Evolutionary conservation across 2,113 vertebrate genomes (phyloP).

Genomic region (Cynopterus brachyotis): DNA sequence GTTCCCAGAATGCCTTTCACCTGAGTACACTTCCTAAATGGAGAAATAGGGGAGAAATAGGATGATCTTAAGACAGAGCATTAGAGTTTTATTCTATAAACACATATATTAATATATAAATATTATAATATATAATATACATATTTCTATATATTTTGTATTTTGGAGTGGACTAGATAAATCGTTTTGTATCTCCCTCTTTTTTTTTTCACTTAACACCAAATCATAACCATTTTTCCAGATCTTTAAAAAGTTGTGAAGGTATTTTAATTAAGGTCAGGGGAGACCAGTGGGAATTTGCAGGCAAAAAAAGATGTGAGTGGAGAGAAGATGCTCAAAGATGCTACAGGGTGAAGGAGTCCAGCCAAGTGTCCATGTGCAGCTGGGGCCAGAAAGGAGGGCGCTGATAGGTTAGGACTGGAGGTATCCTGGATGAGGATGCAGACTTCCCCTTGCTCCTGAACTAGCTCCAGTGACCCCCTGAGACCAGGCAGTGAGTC

Average conservation of each 20-base stretch:
- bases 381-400: neutral
- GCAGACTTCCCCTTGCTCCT: neutral
- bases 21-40: neutral
- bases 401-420: neutral
- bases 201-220: neutral
- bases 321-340: neutral
- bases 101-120: neutral
- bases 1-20: neutral
- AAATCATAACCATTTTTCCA: neutral
- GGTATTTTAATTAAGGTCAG: slow-evolving; percentile 16
- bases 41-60: neutral
- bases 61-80: neutral
- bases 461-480: neutral
- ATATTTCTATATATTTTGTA: neutral
- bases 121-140: neutral
- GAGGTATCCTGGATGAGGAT: neutral
- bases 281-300: neutral
- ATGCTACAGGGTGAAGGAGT: neutral
- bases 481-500: neutral
- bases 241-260: neutral
- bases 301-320: neutral
- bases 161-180: neutral
- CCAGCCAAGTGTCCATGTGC: neutral
- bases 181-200: neutral
- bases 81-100: neutral